Evolutionary conservation across 2,888 invertebrate genomes (phyloP), one percentile per base, ranked within the genome.

Genomic region (Bombylius major): DNA sequence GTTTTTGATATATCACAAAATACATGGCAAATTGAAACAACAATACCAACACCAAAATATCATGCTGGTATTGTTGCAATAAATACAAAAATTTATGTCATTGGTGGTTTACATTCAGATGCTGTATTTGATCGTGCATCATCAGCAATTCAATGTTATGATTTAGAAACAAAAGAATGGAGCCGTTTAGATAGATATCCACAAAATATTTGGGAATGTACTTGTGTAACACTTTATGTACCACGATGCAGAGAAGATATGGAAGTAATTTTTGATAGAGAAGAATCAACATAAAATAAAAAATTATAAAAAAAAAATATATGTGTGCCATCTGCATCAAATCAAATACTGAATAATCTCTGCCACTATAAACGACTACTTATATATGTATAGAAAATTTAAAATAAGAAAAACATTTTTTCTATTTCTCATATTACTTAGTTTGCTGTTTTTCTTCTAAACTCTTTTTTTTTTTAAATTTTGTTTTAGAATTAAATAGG

Each of bases 181-280:
- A 77, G 77, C 7, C 78, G 78, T 11, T 79, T 79, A n/a, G 78
- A 79, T 62, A 78, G 81, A 59, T 81, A 82, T 66, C 81, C 83
- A 0, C 80, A 82, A 63, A 82, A 84, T 64, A 79, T 84, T 57
- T 86, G 86, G 86, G 86, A 86, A 66, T 84, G 85, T 63, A 79
- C 80, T 2, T 82, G 83, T 66, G 82, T 81, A 50, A 78, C 81
- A 36, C 72, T 86, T 56, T 84, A 82, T 68, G 79, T 86, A 62
- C 86, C 86, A 48, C 79, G 79, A 56, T 66, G 64, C 59, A 61
- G 67, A 14, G 66, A 67, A 53, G 65, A 67, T 53, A 48, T 59
- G n/a, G 59, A 62, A 57, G 56, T 59, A 3, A 42, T 56, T 9
- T 39, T 54, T 4, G 60, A 58, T 32, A 53, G 56, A n/a, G 55